Conservation (phyloP, 2,888 invertebrate genomes). For the Apodemia duryi region DNA sequence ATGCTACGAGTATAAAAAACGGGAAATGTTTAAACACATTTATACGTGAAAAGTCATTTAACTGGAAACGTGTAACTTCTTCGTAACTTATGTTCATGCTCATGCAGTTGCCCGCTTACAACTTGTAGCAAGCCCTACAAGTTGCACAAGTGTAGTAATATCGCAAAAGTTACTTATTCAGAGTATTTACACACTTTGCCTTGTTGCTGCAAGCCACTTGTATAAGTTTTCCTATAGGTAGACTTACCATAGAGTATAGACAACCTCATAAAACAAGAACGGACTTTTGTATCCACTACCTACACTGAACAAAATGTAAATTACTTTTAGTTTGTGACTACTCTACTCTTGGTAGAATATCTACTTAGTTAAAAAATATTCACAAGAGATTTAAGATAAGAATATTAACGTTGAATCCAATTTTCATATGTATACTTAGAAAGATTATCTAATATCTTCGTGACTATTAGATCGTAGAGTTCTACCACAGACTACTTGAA, state of each 20-base stretch:
- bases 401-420: too few relatives aligned
- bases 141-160: slow-evolving; percentile 13
- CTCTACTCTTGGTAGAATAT: too few relatives aligned
- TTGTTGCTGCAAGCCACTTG: slow-evolving; percentile 7
- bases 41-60: neutral
- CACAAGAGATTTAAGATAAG: too few relatives aligned
- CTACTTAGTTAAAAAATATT: too few relatives aligned
- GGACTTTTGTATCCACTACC: too few relatives aligned
- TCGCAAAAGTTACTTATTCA: slow-evolving; percentile 4
- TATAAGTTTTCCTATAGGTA: slow-evolving; percentile 5
- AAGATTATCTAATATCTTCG: too few relatives aligned
- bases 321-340: too few relatives aligned
- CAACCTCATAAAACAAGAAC: neutral
- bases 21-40: neutral
- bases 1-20: neutral
- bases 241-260: neutral
- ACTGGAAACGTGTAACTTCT: neutral
- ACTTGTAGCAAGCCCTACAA: slow-evolving; percentile 12
- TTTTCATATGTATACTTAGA: too few relatives aligned
- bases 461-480: too few relatives aligned
- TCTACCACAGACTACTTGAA: too few relatives aligned
- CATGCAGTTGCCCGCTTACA: slow-evolving; percentile 6
- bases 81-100: slow-evolving; percentile 2
- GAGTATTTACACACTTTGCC: slow-evolving; percentile 7
- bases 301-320: too few relatives aligned